These are phyloP conservation scores for Aplodontia rufa DNA, from an alignment of 2,113 vertebrate species.

Conservation along the genomic window DNA sequence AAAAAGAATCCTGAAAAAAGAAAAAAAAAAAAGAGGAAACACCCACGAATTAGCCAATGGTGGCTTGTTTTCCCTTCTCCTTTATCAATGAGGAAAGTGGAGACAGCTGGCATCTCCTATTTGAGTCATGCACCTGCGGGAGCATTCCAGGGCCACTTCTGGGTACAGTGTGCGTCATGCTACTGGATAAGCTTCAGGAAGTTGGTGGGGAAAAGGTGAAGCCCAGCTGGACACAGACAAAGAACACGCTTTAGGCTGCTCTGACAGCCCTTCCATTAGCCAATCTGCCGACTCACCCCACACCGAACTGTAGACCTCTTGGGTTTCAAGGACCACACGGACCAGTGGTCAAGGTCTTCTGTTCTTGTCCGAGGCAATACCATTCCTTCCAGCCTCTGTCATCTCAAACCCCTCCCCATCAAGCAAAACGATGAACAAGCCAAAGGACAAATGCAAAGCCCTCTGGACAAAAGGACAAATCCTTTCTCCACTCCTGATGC, in stretches of 20 bases:
- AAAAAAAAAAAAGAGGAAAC: neutral
- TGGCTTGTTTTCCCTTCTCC: neutral
- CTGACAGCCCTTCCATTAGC: neutral
- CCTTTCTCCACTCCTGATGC: fast-evolving
- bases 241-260: neutral
- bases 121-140: neutral
- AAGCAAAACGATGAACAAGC: neutral
- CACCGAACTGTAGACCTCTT: neutral
- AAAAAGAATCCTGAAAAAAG: neutral
- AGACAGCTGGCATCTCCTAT: neutral
- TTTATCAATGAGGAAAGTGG: neutral
- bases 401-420: neutral
- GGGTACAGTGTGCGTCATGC: neutral
- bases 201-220: neutral
- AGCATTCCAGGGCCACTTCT: neutral
- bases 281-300: neutral
- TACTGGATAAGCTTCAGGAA: neutral
- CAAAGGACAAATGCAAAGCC: neutral
- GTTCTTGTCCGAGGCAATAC: neutral
- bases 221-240: neutral
- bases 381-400: neutral
- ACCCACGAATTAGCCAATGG: neutral
- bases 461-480: neutral
- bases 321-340: neutral
- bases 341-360: neutral